phyloP scores from a whole-genome alignment of 2,797 vertebrate species.

The Dermochelys coriacea region DNA sequence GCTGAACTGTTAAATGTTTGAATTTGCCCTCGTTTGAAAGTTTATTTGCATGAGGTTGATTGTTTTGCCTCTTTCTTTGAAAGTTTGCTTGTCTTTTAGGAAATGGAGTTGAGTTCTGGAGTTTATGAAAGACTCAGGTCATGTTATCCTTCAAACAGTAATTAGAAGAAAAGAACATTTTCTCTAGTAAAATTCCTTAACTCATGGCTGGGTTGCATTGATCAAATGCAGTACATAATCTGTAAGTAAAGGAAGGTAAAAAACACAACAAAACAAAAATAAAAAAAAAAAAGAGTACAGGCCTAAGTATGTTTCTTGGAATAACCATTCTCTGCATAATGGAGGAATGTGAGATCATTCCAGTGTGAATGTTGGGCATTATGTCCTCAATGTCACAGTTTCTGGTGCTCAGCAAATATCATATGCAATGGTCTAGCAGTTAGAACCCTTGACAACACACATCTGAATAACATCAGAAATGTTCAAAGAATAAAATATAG shows the following conservation, averaged over 20 bases:
- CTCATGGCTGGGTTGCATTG: background rate
- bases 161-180: background rate
- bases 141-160: background rate
- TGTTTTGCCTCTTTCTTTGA: background rate
- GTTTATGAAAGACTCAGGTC: background rate
- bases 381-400: background rate
- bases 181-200: background rate
- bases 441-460: background rate
- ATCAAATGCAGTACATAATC: background rate
- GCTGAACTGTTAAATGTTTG: background rate
- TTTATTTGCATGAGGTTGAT: background rate
- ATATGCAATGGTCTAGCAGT: background rate
- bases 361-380: background rate
- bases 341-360: background rate
- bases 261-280: too few relatives aligned
- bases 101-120: background rate
- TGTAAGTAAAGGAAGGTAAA: background rate
- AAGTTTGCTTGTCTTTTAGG: background rate
- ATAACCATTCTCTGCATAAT: background rate
- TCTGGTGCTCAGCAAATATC: background rate
- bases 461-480: background rate
- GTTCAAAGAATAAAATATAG: background rate
- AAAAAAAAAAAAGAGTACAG: background rate
- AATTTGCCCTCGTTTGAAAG: background rate
- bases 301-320: background rate